phyloP scores from a whole-genome alignment of 37 sponge, comb jelly and placozoan genomes.

The Eunapius fragilis region DNA sequence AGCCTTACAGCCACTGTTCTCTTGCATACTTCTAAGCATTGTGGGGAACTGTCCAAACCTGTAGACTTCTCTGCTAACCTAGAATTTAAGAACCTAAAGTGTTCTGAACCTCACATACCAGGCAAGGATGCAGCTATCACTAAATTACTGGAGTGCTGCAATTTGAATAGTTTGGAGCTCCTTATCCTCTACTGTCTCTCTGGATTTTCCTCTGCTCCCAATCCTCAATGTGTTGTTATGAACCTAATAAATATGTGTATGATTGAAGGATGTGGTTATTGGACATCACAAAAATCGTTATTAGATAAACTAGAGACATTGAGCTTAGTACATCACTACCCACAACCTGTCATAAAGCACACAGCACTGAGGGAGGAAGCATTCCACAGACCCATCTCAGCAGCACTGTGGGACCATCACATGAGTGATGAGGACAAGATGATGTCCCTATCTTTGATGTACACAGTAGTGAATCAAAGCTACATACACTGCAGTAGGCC shows the following conservation, averaged over 20 bases:
- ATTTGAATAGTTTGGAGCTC: background rate
- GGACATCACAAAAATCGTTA: background rate
- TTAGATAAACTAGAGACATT: background rate
- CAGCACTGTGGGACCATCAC: constrained; percentile 23
- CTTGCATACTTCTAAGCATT: background rate
- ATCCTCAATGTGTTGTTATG: background rate
- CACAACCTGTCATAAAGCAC: constrained; percentile 15
- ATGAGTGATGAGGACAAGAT: constrained; percentile 19
- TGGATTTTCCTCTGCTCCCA: constrained; percentile 8
- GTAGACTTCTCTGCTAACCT: background rate
- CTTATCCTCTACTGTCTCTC: constrained; percentile 27
- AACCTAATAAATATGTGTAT: background rate
- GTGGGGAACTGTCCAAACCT: background rate
- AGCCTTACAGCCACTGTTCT: constrained; percentile 3
- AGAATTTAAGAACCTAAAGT: too few relatives aligned
- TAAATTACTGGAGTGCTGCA: constrained; percentile 16
- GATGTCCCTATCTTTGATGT: constrained; percentile 8
- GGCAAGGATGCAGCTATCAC: constrained; percentile 1
- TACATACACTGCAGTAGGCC: background rate
- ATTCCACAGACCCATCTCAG: constrained; percentile 18
- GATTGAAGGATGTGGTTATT: background rate
- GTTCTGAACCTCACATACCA: background rate
- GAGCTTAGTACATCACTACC: background rate
- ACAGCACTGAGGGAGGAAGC: background rate
- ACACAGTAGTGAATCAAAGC: constrained; percentile 2